A percentile compares a stretch with the other conserved stretches of the same genome.
These are phyloP conservation scores for Nibea albiflora DNA, from an alignment of 2,113 vertebrate species.

Conservation along the genomic window DNA sequence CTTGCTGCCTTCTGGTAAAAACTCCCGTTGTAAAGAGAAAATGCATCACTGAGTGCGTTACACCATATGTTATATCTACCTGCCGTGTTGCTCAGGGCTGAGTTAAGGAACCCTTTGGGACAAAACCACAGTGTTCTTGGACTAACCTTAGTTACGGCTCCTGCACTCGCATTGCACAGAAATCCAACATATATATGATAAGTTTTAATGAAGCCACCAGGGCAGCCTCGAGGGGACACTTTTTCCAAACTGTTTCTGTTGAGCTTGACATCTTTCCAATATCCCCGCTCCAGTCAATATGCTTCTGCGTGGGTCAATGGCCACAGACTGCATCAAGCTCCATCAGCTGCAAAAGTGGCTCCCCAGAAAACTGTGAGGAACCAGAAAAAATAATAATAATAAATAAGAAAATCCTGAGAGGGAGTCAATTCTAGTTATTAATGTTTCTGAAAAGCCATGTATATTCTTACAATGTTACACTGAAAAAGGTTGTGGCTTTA, in stretches of 20 bases:
- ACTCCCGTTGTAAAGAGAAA: neutral
- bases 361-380: conserved; percentile 40
- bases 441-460: conserved; percentile 5
- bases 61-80: conserved; percentile 9
- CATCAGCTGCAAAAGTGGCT: conserved; percentile 48
- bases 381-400: neutral
- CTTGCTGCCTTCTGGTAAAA: neutral
- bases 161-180: conserved; percentile 8
- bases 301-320: conserved; percentile 61
- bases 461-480: neutral
- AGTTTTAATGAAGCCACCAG: conserved; percentile 73
- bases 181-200: conserved; percentile 64
- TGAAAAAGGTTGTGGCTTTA: conserved; percentile 2
- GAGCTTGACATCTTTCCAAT: conserved; percentile 70
- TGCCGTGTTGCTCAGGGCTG: conserved; percentile 20
- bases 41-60: neutral
- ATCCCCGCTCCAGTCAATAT: conserved; percentile 48
- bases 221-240: conserved; percentile 49
- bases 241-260: conserved; percentile 66
- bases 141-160: conserved; percentile 43
- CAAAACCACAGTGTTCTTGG: conserved; percentile 35
- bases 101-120: conserved; percentile 34
- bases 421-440: neutral
- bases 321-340: conserved; percentile 47
- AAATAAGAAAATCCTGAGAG: neutral